These are phyloP conservation scores for Tribolium madens DNA, from an alignment of 1,140 invertebrate genomes.

Conservation along the genomic window DNA sequence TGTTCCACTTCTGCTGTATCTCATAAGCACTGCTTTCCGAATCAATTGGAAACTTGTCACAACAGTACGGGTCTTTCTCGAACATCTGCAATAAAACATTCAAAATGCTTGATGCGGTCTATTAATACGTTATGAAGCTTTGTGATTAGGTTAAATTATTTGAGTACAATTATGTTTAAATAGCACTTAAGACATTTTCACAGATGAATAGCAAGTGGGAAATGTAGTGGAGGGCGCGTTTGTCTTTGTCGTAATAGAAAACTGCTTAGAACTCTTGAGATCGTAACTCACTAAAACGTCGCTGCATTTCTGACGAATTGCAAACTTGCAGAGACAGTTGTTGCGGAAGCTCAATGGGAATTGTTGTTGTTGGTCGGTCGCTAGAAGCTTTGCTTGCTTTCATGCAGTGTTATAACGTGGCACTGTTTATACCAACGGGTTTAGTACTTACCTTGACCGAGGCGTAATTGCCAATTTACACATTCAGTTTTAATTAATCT, in stretches of 20 bases:
- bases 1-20: constrained; percentile 54
- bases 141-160: constrained; percentile 1
- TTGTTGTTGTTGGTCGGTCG: constrained; percentile 22
- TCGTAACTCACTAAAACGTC: constrained; percentile 29
- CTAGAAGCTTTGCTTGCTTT: constrained; percentile 20
- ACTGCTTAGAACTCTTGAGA: constrained; percentile 30
- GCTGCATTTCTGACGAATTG: constrained; percentile 33
- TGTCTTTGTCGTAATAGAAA: constrained; percentile 30
- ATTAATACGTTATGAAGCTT: not conserved
- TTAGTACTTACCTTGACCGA: constrained; percentile 19
- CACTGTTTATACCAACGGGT: not conserved
- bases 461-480: constrained; percentile 15
- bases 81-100: not conserved
- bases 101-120: not conserved
- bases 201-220: constrained; percentile 1
- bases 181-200: constrained; percentile 13
- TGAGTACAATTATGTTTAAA: constrained; percentile 12
- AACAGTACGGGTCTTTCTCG: constrained; percentile 33
- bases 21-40: constrained; percentile 36
- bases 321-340: constrained; percentile 35
- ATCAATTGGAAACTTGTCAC: constrained; percentile 51
- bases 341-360: constrained; percentile 36
- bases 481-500: not conserved
- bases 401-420: not conserved
- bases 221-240: not conserved